phyloP scores from a whole-genome alignment of 2,888 invertebrate genomes.

The Lamellibrachia satsuma region DNA sequence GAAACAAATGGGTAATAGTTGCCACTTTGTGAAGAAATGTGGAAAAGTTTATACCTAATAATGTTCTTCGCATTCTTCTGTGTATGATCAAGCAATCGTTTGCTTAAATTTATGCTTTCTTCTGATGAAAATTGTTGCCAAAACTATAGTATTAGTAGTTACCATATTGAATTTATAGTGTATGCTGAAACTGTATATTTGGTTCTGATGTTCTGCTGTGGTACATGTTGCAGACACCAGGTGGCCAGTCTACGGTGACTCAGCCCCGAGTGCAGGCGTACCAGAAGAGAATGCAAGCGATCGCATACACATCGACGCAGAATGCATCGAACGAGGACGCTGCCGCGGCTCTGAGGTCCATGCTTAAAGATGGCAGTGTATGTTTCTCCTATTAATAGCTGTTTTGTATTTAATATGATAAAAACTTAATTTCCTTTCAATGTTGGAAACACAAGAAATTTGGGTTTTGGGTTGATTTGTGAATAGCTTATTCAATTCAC shows the following conservation, averaged over 20 bases:
- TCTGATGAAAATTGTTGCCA: constrained; percentile 50
- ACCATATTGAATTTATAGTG: background rate
- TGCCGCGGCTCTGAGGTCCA: constrained; percentile 67
- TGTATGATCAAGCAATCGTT: too few species aligned
- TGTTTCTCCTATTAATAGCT: background rate
- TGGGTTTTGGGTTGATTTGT: too few species aligned
- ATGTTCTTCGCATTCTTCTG: too few species aligned
- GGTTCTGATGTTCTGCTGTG: background rate
- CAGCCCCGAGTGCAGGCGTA: constrained; percentile 83
- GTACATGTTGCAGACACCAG: background rate
- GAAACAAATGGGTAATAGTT: too few species aligned
- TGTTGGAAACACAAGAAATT: too few species aligned
- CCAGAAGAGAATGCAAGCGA: constrained; percentile 72
- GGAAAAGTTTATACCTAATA: too few species aligned
- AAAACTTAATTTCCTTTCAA: background rate
- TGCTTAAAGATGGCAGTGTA: constrained; percentile 62
- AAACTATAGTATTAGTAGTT: background rate
- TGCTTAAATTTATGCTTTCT: too few species aligned
- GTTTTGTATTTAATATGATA: background rate
- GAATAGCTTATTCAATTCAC: too few species aligned
- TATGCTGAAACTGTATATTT: background rate
- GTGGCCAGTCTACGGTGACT: constrained; percentile 66
- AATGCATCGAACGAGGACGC: constrained; percentile 55
- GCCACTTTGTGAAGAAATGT: too few species aligned
- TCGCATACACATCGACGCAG: constrained; percentile 42